Evolutionary conservation across 2,113 vertebrate genomes (phyloP).

Genomic region (Cranoglanis bouderius): DNA sequence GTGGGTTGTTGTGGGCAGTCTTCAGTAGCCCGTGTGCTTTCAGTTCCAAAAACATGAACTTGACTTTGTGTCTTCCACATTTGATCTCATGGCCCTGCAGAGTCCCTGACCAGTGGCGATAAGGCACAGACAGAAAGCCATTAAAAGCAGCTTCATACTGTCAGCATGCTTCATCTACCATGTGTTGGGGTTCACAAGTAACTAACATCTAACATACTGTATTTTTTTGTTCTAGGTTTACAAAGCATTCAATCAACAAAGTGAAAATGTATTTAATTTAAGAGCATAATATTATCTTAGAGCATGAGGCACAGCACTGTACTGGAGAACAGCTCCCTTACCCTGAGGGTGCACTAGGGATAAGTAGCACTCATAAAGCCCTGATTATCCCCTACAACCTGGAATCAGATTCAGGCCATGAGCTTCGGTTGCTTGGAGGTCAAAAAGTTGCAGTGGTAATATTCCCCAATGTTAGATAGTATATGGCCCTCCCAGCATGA

Average conservation of each 20-base stretch:
- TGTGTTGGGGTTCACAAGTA: not conserved
- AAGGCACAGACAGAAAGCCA: constrained; percentile 33
- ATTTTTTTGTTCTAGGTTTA: not conserved
- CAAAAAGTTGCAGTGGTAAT: not conserved
- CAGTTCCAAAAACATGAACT: constrained; percentile 38
- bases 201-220: not conserved
- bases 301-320: not conserved
- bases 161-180: constrained; percentile 15
- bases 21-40: constrained; percentile 47
- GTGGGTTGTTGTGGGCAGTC: constrained; percentile 51
- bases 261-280: not conserved
- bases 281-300: not conserved
- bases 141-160: constrained; percentile 32
- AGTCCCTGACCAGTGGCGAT: constrained; percentile 36
- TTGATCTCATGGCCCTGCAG: constrained; percentile 19
- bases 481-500: not conserved
- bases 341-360: constrained; percentile 16
- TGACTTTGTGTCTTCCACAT: constrained; percentile 30
- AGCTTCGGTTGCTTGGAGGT: not conserved
- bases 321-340: constrained; percentile 1
- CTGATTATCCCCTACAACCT: constrained; percentile 29
- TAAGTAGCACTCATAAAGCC: constrained; percentile 22
- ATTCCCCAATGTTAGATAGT: not conserved
- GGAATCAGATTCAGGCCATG: constrained; percentile 13
- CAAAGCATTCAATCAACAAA: constrained; percentile 7